These are phyloP conservation scores for Malacoraja senta DNA, from an alignment of 2,797 vertebrate genomes.

Conservation along the genomic window DNA sequence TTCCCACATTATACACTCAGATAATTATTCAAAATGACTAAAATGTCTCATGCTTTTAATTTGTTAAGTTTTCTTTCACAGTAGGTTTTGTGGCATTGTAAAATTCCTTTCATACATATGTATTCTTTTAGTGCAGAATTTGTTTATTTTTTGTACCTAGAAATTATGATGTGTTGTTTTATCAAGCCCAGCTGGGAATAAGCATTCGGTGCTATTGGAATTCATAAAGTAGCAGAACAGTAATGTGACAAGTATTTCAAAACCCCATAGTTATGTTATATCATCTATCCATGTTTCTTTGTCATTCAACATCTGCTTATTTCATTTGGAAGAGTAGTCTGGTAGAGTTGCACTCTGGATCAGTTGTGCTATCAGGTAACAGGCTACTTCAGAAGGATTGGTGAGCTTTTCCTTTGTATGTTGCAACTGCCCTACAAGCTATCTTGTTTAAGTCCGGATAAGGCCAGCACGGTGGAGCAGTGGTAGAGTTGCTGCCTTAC, in stretches of 20 bases:
- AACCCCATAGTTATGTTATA: neutral
- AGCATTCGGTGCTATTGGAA: neutral
- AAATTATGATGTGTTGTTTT: neutral
- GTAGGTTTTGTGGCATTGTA: neutral
- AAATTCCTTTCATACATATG: neutral
- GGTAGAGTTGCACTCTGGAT: neutral
- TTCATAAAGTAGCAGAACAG: neutral
- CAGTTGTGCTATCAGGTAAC: neutral
- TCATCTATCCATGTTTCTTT: neutral
- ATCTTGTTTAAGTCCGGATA: neutral
- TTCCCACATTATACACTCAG: neutral
- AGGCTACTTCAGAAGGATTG: neutral
- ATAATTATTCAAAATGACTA: neutral
- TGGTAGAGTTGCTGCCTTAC: too few relatives aligned
- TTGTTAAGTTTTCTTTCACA: neutral
- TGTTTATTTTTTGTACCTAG: neutral
- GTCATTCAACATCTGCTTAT: neutral
- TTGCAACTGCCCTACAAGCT: neutral
- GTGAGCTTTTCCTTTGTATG: neutral
- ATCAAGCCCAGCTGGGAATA: neutral
- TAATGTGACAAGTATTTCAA: slow-evolving; percentile 15
- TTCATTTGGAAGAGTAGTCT: neutral
- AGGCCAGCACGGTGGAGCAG: too few relatives aligned
- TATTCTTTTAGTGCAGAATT: neutral
- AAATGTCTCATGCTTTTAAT: neutral